Evolutionary conservation across 2,888 invertebrate genomes (phyloP).

Genomic region (Gastracanthus pulcherrimus): DNA sequence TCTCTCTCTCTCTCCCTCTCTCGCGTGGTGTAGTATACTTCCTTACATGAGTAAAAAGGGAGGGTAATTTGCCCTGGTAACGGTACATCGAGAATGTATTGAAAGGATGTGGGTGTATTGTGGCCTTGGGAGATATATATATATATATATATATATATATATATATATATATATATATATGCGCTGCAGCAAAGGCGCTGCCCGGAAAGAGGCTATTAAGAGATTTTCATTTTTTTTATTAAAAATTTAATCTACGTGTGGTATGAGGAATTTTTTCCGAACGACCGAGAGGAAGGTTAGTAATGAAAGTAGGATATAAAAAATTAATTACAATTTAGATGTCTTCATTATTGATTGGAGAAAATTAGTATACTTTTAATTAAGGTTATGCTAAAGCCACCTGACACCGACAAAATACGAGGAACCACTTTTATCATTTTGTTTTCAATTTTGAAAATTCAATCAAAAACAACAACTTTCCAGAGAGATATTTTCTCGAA

Average conservation of each 20-base stretch:
- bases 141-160: too few relatives aligned
- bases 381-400: too few relatives aligned
- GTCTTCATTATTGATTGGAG: background rate
- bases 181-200: background rate
- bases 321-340: background rate
- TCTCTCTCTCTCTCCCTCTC: too few relatives aligned
- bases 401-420: too few relatives aligned
- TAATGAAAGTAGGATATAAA: too few relatives aligned
- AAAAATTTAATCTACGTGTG: background rate
- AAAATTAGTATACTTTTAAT: too few relatives aligned
- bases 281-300: background rate
- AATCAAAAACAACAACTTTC: too few relatives aligned
- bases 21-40: too few relatives aligned
- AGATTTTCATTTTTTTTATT: background rate
- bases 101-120: background rate
- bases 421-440: too few relatives aligned
- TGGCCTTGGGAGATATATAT: background rate
- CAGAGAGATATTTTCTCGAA: too few relatives aligned
- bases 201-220: background rate
- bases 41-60: background rate
- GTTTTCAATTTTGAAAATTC: too few relatives aligned
- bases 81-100: background rate
- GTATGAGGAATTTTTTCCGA: background rate
- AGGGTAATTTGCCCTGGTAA: background rate
- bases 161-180: too few relatives aligned